Conservation (phyloP, 2,888 invertebrate genomes). For the Erpobdella octoculata region DNA sequence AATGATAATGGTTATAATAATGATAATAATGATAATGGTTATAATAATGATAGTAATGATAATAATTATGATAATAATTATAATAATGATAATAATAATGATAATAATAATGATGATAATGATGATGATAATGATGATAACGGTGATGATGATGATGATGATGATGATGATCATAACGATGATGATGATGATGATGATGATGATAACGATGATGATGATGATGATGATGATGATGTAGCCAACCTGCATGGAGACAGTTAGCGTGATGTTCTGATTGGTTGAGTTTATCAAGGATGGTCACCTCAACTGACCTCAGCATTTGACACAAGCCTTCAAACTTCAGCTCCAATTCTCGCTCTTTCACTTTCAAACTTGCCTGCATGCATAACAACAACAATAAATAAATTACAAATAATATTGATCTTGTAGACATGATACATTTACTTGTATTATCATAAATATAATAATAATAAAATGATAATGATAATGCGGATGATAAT, state of each 20-base stretch:
- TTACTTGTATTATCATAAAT: too few species aligned
- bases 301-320: constrained; percentile 4
- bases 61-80: too few species aligned
- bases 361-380: constrained; percentile 10
- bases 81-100: too few species aligned
- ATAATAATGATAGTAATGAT: background rate
- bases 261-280: constrained; percentile 21
- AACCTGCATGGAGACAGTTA: constrained; percentile 15
- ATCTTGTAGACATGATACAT: too few species aligned
- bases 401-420: too few species aligned
- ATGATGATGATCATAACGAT: constrained; percentile 20
- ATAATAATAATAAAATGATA: too few species aligned
- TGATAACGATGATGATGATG: constrained; percentile 22
- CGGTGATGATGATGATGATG: constrained; percentile 19
- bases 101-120: background rate
- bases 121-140: constrained; percentile 22
- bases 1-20: background rate
- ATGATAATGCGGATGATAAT: background rate
- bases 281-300: constrained; percentile 14
- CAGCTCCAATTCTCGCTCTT: constrained; percentile 20
- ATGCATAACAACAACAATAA: too few species aligned
- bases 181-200: constrained; percentile 25
- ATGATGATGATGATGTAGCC: too few species aligned
- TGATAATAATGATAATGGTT: background rate
- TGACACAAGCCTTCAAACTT: constrained; percentile 6